phyloP scores from a whole-genome alignment of 2,888 invertebrate genomes.

The Plebejus melissa region DNA sequence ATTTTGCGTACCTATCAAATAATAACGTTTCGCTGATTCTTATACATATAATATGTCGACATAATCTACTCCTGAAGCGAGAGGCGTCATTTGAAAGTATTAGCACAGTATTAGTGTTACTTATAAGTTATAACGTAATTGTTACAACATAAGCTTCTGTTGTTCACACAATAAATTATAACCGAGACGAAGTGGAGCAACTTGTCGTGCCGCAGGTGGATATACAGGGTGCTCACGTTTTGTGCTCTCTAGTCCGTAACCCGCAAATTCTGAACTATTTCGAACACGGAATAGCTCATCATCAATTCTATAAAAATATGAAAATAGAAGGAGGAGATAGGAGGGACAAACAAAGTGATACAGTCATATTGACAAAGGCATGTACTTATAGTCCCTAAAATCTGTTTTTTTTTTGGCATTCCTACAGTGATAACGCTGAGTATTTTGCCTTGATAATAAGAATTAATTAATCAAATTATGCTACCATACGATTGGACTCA shows the following conservation, averaged over 20 bases:
- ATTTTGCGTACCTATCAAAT: no score
- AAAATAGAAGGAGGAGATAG: no score
- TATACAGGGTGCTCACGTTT: conserved; percentile 45
- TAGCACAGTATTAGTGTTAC: conserved; percentile 37
- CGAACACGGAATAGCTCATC: no score
- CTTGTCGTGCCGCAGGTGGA: conserved; percentile 46
- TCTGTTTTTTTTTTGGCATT: no score
- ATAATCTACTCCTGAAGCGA: no score
- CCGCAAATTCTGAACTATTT: neutral
- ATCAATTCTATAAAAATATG: no score
- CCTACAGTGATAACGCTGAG: no score
- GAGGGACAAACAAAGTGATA: no score
- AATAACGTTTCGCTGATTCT: no score
- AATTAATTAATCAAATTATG: neutral
- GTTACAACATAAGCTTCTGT: conserved; percentile 48
- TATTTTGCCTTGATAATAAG: no score
- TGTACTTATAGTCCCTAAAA: neutral
- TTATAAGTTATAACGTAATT: conserved; percentile 38
- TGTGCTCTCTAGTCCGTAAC: neutral
- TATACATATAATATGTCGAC: no score
- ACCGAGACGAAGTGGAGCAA: conserved; percentile 54
- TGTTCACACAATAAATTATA: conserved; percentile 67
- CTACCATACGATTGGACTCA: no score
- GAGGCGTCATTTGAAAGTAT: neutral
- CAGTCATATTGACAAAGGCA: neutral